These are phyloP conservation scores for Pedionomus torquatus DNA, from an alignment of 2,113 vertebrate genomes.

Conservation along the genomic window DNA sequence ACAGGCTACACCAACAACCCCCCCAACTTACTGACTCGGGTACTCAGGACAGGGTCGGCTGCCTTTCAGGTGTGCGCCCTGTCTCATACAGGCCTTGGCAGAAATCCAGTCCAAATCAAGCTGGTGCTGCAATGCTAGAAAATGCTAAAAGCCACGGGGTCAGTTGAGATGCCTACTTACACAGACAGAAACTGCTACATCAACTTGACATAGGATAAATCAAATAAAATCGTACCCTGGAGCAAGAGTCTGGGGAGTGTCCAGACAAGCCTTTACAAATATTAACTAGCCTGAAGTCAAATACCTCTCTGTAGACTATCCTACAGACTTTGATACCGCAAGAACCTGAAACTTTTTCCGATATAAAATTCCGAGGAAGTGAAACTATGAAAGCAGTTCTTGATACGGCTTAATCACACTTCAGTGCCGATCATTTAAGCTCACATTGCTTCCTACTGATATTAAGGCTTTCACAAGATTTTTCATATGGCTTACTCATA, in stretches of 20 bases:
- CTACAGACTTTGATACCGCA: neutral
- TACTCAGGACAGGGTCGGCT: neutral
- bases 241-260: constrained; percentile 50
- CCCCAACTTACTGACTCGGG: neutral
- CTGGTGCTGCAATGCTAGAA: neutral
- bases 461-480: neutral
- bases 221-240: constrained; percentile 16
- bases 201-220: neutral
- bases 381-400: neutral
- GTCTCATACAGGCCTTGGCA: neutral
- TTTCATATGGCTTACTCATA: neutral
- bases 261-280: constrained; percentile 55
- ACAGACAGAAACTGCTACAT: neutral
- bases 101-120: neutral
- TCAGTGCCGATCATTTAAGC: neutral
- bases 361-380: neutral
- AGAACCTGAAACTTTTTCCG: neutral
- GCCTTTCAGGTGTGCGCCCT: neutral
- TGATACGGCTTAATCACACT: neutral
- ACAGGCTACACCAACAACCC: neutral
- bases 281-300: constrained; percentile 39
- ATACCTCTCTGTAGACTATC: constrained; percentile 24
- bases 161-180: neutral
- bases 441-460: neutral
- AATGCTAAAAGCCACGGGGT: neutral